These are phyloP conservation scores for Hoplodrina ambigua DNA, from an alignment of 2,888 invertebrate species.

Conservation along the genomic window DNA sequence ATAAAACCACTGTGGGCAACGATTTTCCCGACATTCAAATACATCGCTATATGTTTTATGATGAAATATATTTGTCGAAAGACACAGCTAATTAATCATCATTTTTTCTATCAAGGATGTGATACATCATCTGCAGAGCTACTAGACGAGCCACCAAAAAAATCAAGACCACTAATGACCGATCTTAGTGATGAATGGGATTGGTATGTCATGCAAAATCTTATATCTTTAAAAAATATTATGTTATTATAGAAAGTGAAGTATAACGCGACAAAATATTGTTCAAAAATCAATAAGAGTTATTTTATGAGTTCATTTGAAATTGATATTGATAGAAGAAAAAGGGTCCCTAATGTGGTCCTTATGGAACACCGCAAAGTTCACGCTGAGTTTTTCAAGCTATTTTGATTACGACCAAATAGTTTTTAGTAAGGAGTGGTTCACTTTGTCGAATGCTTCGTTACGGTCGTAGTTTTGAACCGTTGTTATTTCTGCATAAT, in stretches of 20 bases:
- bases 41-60: no score
- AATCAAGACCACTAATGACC: constrained; percentile 73
- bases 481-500: background rate
- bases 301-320: background rate
- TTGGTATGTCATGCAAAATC: constrained; percentile 73
- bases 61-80: no score
- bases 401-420: background rate
- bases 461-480: background rate
- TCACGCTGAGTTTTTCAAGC: background rate
- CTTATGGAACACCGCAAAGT: background rate
- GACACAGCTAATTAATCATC: background rate
- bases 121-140: constrained; percentile 82
- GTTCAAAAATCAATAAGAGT: no score
- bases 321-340: background rate
- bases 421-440: background rate
- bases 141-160: constrained; percentile 75
- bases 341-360: background rate
- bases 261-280: no score
- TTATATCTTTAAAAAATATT: no score
- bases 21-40: background rate
- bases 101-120: constrained; percentile 70
- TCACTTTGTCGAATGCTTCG: background rate
- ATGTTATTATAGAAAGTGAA: no score
- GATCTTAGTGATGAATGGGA: constrained; percentile 86
- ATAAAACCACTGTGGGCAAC: no score